A percentile compares a stretch with the other conserved stretches of the same genome.
Conservation (phyloP, 2,113 vertebrate species). For the Psephotus haematonotus region DNA sequence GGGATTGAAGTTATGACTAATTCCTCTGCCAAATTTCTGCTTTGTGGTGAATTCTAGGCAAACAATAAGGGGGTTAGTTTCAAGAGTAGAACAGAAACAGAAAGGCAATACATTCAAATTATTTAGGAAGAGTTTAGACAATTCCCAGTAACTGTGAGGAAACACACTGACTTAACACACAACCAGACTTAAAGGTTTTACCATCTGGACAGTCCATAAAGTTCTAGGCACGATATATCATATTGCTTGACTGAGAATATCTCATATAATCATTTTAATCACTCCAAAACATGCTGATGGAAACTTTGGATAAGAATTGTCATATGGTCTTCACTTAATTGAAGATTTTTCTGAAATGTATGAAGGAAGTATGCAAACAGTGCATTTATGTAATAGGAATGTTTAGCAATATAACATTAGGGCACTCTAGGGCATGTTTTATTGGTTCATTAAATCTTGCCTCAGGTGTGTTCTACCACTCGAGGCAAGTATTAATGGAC, state of each 20-base stretch:
- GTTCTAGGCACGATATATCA: background rate
- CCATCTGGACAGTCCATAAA: background rate
- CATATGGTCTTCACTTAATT: conserved; percentile 71
- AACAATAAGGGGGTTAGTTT: background rate
- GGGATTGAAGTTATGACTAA: background rate
- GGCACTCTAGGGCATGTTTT: conserved; percentile 78
- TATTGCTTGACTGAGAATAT: background rate
- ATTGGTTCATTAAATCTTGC: conserved; percentile 83
- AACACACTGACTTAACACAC: background rate
- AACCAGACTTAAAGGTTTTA: background rate
- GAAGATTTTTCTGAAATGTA: conserved; percentile 72
- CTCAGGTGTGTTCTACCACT: conserved; percentile 81
- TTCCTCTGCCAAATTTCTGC: background rate
- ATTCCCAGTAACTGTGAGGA: background rate
- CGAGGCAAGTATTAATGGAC: conserved; percentile 81
- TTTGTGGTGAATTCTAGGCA: background rate
- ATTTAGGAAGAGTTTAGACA: background rate
- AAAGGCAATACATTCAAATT: background rate
- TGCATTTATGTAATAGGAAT: conserved; percentile 76
- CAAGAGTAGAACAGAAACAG: background rate
- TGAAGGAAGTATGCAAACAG: conserved; percentile 71
- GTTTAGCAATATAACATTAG: conserved; percentile 74
- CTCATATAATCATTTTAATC: conserved; percentile 39
- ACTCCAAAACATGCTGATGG: conserved; percentile 57
- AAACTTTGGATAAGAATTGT: conserved; percentile 52